Conservation (phyloP, 2,797 vertebrate genomes). For the Aplochiton taeniatus region DNA sequence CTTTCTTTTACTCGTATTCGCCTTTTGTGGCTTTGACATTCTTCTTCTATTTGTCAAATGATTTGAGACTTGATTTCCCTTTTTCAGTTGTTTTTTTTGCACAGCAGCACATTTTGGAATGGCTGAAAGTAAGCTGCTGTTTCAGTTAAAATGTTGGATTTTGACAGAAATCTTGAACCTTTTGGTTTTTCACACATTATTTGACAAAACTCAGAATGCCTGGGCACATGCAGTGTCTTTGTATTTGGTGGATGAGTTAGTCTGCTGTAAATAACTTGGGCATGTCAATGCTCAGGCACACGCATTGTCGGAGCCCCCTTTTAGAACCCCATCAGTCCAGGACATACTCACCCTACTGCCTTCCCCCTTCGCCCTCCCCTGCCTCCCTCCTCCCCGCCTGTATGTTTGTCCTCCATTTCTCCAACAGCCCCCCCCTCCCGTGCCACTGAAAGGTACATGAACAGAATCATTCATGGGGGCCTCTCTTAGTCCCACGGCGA, state of each 20-base stretch:
- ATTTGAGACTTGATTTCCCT: background rate
- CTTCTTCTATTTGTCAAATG: background rate
- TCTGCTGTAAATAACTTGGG: constrained; percentile 37
- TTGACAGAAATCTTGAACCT: no score
- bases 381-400: constrained; percentile 12
- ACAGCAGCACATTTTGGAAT: no score
- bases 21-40: background rate
- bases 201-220: background rate
- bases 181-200: background rate
- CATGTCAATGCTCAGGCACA: constrained; percentile 45
- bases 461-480: constrained; percentile 44
- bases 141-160: no score
- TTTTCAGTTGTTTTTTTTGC: no score
- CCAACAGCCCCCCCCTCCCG: constrained; percentile 20
- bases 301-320: constrained; percentile 39
- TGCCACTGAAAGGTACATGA: constrained; percentile 39
- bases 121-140: no score
- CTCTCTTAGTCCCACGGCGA: constrained; percentile 53
- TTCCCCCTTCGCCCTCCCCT: constrained; percentile 27
- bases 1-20: background rate
- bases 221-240: constrained; percentile 30
- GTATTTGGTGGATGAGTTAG: constrained; percentile 38
- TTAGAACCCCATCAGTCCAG: constrained; percentile 29
- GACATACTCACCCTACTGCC: constrained; percentile 23
- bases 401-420: no score